Conservation (phyloP, 2,113 vertebrate species). For the Elanoides forficatus region DNA sequence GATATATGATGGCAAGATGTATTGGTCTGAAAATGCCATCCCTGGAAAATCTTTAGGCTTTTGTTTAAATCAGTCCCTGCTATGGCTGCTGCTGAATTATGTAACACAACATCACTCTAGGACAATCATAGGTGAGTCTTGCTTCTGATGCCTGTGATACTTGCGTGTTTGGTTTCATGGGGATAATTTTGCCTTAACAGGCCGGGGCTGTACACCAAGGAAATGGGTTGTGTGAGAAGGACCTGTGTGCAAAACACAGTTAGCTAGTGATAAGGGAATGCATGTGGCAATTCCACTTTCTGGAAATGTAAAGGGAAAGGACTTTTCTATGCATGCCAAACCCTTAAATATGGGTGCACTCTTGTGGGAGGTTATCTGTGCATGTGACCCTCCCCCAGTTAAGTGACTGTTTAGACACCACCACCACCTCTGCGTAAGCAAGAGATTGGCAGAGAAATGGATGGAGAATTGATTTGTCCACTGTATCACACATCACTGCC, state of each 20-base stretch:
- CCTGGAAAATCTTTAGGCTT: neutral
- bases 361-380: neutral
- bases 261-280: neutral
- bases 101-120: neutral
- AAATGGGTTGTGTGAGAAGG: neutral
- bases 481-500: neutral
- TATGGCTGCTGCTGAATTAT: neutral
- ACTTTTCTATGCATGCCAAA: neutral
- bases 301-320: neutral
- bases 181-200: neutral
- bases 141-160: neutral
- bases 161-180: neutral
- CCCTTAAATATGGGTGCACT: neutral
- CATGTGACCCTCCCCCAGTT: fast-evolving
- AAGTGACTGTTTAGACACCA: neutral
- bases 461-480: neutral
- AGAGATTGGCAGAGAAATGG: neutral
- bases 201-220: neutral
- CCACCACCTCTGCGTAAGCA: neutral
- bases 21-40: neutral
- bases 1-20: neutral
- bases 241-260: neutral
- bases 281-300: neutral
- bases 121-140: neutral
- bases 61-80: neutral